These are phyloP conservation scores for Philonicus albiceps DNA, from an alignment of 2,888 invertebrate species.

Conservation along the genomic window DNA sequence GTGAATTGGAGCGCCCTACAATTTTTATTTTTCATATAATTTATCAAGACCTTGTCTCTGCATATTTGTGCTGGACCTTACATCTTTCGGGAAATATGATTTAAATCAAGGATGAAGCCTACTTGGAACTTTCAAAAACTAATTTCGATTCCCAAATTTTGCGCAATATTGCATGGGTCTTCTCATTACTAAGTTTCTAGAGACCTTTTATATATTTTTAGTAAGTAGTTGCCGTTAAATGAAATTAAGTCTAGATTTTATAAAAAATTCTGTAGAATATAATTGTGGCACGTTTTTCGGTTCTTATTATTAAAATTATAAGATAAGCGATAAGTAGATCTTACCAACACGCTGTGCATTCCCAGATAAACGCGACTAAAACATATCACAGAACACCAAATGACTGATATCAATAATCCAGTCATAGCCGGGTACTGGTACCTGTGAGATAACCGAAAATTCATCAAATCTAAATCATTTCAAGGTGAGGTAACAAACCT, in stretches of 20 bases:
- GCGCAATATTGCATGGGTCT: too few species aligned
- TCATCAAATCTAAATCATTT: background rate
- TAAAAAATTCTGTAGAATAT: background rate
- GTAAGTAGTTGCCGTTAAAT: too few species aligned
- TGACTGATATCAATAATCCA: constrained; percentile 68
- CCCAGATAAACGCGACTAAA: constrained; percentile 88
- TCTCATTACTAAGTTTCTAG: too few species aligned
- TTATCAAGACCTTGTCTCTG: too few species aligned
- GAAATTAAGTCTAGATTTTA: background rate
- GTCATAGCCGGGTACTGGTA: constrained; percentile 75
- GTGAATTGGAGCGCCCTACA: too few species aligned
- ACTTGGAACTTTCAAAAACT: too few species aligned
- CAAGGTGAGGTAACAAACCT: constrained; percentile 46
- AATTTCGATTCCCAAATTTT: background rate
- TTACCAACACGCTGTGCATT: constrained; percentile 90
- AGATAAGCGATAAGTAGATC: constrained; percentile 53
- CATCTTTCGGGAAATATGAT: too few species aligned
- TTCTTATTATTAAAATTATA: background rate
- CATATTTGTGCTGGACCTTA: too few species aligned
- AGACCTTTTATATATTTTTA: background rate
- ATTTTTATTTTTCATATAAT: too few species aligned
- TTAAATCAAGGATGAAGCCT: too few species aligned
- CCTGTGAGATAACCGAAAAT: constrained; percentile 58
- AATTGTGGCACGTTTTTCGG: background rate
- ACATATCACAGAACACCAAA: constrained; percentile 82